Conservation (phyloP, 2,888 invertebrate species). For the Labia minor region DNA sequence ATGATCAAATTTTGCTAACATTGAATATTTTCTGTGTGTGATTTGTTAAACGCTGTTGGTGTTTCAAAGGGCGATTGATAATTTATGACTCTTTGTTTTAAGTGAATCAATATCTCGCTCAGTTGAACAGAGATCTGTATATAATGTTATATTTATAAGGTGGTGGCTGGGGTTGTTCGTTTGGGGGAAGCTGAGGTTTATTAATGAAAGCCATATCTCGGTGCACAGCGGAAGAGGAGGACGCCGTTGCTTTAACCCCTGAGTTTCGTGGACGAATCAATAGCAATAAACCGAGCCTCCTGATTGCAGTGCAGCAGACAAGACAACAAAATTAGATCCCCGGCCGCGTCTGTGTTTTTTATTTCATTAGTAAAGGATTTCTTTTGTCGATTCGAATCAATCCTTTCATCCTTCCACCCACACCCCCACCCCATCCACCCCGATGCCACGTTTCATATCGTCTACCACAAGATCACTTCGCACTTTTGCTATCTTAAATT, state of each 20-base stretch:
- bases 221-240: background rate
- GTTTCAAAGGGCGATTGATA: too few relatives aligned
- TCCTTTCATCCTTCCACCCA: background rate
- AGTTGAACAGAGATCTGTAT: background rate
- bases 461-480: too few relatives aligned
- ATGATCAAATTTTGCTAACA: too few relatives aligned
- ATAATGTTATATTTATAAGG: constrained; percentile 7
- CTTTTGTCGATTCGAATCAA: constrained; percentile 8
- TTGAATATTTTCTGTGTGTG: too few relatives aligned
- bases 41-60: too few relatives aligned
- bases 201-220: constrained; percentile 13
- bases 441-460: background rate
- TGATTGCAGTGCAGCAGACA: background rate
- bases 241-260: background rate
- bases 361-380: constrained; percentile 7
- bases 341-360: background rate
- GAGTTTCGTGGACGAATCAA: background rate
- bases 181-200: background rate
- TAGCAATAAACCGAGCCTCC: background rate
- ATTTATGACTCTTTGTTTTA: background rate
- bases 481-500: too few relatives aligned
- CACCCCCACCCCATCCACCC: background rate
- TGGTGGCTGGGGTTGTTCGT: background rate
- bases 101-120: background rate
- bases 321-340: constrained; percentile 9